Evolutionary conservation across 2,797 vertebrate species (phyloP).

Genomic region (Mormyrops boulengeri): DNA sequence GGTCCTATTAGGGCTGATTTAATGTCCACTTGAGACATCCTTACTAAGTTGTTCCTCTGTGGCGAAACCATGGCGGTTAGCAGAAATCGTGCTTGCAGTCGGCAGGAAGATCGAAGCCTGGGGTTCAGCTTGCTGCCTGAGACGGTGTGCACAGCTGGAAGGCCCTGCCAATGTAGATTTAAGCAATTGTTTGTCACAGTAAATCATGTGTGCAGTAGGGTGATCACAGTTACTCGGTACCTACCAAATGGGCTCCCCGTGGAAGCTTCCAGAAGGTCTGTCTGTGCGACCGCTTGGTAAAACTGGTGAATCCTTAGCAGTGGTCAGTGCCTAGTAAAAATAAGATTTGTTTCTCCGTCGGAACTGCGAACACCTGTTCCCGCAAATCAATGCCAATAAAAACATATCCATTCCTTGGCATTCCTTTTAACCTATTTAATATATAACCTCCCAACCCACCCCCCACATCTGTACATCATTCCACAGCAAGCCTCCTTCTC

Average conservation of each 20-base stretch:
- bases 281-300: neutral
- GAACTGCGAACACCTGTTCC: slow-evolving; percentile 26
- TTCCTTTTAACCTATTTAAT: neutral
- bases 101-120: neutral
- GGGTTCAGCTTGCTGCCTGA: neutral
- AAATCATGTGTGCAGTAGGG: neutral
- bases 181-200: neutral
- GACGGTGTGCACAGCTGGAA: neutral
- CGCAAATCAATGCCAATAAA: neutral
- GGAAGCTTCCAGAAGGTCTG: neutral
- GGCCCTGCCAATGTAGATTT: neutral
- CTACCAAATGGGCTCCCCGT: neutral
- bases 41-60: neutral
- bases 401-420: neutral
- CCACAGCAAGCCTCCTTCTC: slow-evolving; percentile 18
- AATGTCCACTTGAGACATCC: neutral
- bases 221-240: neutral
- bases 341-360: neutral
- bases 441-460: neutral
- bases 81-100: neutral
- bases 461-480: slow-evolving; percentile 38
- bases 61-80: neutral
- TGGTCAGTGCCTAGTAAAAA: neutral
- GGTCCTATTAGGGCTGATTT: neutral
- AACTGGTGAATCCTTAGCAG: neutral